Evolutionary conservation across 2,113 vertebrate genomes (phyloP).

Genomic region (Cyanistes caeruleus): DNA sequence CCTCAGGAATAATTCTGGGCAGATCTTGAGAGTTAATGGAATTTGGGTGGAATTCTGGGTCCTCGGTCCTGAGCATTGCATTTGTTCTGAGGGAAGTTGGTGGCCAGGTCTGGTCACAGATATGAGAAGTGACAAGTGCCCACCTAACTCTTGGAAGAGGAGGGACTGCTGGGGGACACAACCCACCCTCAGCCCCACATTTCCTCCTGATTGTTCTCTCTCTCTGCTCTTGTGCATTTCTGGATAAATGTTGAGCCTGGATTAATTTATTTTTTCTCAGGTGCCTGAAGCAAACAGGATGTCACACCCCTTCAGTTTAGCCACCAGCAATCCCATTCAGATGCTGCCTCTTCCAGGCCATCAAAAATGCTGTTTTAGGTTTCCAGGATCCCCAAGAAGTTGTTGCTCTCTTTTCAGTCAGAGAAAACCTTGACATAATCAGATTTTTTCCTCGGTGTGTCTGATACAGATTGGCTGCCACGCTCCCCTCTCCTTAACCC

Average conservation of each 20-base stretch:
- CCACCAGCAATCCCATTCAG: background rate
- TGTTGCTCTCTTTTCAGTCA: background rate
- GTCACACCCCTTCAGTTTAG: background rate
- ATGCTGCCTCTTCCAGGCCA: background rate
- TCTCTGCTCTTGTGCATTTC: background rate
- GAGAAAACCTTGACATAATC: background rate
- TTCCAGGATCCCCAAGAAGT: background rate
- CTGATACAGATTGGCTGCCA: rapidly evolving
- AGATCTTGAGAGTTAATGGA: background rate
- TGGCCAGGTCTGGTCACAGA: background rate
- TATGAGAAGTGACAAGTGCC: background rate
- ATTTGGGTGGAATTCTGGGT: background rate
- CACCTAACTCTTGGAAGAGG: background rate
- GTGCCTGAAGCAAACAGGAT: background rate
- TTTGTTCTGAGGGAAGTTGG: background rate
- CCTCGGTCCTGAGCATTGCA: background rate
- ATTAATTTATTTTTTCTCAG: background rate
- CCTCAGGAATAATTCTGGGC: background rate
- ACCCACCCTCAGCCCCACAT: background rate
- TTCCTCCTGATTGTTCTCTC: background rate
- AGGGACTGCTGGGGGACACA: background rate
- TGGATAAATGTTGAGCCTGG: background rate
- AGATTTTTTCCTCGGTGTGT: background rate
- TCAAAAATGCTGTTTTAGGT: background rate
- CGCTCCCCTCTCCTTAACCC: background rate